Evolutionary conservation across 1,140 invertebrate species (phyloP).

Genomic region (Drosophila bifasciata): DNA sequence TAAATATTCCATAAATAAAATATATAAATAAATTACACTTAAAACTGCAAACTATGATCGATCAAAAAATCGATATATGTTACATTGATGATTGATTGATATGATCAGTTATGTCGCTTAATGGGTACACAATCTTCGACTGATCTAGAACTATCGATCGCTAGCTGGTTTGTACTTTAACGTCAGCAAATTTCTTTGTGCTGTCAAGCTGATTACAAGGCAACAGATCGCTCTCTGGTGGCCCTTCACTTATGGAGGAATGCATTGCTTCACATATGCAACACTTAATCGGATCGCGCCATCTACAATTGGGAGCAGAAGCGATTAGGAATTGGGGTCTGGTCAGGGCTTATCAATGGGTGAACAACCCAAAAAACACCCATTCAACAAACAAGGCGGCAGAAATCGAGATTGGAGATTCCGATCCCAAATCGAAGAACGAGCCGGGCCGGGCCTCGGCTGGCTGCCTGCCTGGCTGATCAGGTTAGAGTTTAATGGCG

Average conservation of each 20-base stretch:
- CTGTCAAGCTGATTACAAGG: constrained; percentile 16
- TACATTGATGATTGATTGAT: too few relatives aligned
- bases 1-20: constrained; percentile 4
- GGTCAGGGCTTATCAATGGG: constrained; percentile 25
- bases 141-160: background rate
- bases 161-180: background rate
- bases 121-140: background rate
- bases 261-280: constrained; percentile 19
- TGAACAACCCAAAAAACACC: background rate
- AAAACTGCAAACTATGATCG: too few relatives aligned
- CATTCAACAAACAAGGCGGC: background rate
- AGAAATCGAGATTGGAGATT: background rate
- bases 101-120: too few relatives aligned
- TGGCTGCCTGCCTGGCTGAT: background rate
- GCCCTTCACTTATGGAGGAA: constrained; percentile 23
- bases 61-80: too few relatives aligned
- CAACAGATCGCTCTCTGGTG: background rate
- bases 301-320: constrained; percentile 44
- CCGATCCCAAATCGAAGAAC: constrained; percentile 6
- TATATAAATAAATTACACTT: background rate
- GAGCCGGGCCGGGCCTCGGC: too few relatives aligned
- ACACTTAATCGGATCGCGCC: constrained; percentile 26
- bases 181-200: background rate
- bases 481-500: constrained; percentile 30
- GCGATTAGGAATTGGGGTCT: constrained; percentile 38